Conservation (phyloP, 2,888 invertebrate genomes). For the Metalampra italica region DNA sequence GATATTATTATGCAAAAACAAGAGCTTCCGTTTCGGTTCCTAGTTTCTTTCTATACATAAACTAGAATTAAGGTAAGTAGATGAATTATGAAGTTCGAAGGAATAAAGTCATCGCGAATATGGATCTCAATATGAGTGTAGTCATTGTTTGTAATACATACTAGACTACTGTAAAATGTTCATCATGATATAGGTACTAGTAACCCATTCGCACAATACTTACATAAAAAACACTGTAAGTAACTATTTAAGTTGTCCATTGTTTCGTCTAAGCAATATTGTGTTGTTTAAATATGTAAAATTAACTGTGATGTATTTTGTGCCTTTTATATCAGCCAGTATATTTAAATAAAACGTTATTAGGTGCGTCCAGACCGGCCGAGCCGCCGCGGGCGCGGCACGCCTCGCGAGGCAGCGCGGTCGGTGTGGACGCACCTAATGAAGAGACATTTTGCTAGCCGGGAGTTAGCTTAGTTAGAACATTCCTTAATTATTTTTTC, state of each 20-base stretch:
- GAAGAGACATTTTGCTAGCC: no score
- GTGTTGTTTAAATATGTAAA: neutral
- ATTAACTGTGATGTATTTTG: slow-evolving; percentile 6
- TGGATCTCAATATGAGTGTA: slow-evolving; percentile 52
- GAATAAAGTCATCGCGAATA: slow-evolving; percentile 38
- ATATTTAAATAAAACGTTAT: neutral
- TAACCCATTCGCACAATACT: no score
- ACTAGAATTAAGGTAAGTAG: slow-evolving; percentile 12
- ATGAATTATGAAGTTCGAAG: slow-evolving; percentile 16
- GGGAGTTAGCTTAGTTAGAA: no score
- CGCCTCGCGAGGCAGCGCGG: no score
- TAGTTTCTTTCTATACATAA: slow-evolving; percentile 23
- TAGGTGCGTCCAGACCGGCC: no score
- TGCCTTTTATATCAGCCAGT: slow-evolving; percentile 5
- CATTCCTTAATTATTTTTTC: no score
- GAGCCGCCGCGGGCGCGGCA: no score
- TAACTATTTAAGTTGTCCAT: no score
- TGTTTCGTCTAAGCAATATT: neutral
- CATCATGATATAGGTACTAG: no score
- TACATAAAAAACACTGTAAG: no score
- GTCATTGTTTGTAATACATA: slow-evolving; percentile 28
- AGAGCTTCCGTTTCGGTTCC: slow-evolving; percentile 14
- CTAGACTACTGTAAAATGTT: slow-evolving; percentile 7
- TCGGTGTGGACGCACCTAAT: no score
- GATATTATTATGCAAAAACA: slow-evolving; percentile 9